Evolutionary conservation across 2,888 invertebrate species (phyloP).

Genomic region (Carabus problematicus): DNA sequence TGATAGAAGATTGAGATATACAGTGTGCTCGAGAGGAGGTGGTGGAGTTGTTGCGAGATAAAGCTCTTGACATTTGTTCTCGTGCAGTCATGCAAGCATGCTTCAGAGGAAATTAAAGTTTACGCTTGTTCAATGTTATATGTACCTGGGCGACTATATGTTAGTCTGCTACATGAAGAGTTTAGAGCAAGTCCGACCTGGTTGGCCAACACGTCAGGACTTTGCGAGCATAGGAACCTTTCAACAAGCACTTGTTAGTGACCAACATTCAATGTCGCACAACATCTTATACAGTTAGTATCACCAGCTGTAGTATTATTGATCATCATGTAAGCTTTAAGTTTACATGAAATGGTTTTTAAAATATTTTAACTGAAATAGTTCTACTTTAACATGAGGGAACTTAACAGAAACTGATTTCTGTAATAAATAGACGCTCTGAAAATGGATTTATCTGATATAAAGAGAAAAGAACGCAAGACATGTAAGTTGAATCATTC

Average conservation of each 20-base stretch:
- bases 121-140: conserved; percentile 22
- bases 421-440: too few relatives aligned
- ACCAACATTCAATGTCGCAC: conserved; percentile 16
- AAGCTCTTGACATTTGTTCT: background rate
- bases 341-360: background rate
- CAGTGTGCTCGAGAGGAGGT: too few relatives aligned
- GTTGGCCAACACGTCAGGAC: conserved; percentile 59
- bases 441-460: too few relatives aligned
- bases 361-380: background rate
- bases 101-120: conserved; percentile 16
- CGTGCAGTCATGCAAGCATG: conserved; percentile 25
- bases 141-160: conserved; percentile 44
- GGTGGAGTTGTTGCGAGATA: background rate
- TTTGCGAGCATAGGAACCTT: conserved; percentile 62
- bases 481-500: too few relatives aligned
- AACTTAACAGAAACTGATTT: background rate
- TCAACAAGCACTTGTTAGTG: conserved; percentile 48
- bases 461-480: too few relatives aligned
- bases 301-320: background rate
- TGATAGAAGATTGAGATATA: too few relatives aligned
- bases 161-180: conserved; percentile 43
- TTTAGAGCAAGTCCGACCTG: conserved; percentile 42
- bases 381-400: conserved; percentile 6
- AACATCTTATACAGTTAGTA: background rate
- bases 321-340: background rate